Evolutionary conservation across 2,113 vertebrate species (phyloP).

Genomic region (Naja naja): DNA sequence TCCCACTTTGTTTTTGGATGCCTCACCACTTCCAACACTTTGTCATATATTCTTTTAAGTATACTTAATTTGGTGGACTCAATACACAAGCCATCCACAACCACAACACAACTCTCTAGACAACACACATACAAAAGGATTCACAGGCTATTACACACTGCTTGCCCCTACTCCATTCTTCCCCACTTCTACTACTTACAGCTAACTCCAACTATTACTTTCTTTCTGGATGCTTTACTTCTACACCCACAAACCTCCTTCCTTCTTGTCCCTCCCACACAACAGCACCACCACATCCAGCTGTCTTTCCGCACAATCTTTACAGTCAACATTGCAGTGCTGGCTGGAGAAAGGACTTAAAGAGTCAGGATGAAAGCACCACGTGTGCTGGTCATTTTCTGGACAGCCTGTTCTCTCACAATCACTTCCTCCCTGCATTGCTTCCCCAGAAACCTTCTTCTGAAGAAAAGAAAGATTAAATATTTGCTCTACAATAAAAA

Average conservation of each 20-base stretch:
- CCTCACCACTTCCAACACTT: not conserved
- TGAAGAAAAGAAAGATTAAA: not conserved
- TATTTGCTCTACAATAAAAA: not conserved
- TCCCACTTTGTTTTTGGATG: not conserved
- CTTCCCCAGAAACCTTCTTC: not conserved
- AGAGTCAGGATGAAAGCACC: not conserved
- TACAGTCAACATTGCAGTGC: not conserved
- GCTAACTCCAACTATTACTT: no score
- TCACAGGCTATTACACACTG: not conserved
- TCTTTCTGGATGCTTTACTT: not conserved
- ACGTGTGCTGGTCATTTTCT: not conserved
- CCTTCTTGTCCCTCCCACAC: not conserved
- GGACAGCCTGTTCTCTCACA: not conserved
- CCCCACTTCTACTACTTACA: not conserved
- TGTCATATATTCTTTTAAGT: not conserved
- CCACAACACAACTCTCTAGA: not conserved
- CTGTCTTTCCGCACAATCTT: not conserved
- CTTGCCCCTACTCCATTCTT: not conserved
- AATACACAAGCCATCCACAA: not conserved
- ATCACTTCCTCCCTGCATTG: not conserved
- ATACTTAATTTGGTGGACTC: not conserved
- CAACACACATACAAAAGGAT: not conserved
- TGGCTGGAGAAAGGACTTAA: not conserved
- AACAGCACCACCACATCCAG: not conserved
- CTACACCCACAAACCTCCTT: not conserved